Percentiles rank a stretch among this genome's conserved stretches.
phyloP scores from a whole-genome alignment of 1,140 invertebrate species.

The Conus ventricosus region DNA sequence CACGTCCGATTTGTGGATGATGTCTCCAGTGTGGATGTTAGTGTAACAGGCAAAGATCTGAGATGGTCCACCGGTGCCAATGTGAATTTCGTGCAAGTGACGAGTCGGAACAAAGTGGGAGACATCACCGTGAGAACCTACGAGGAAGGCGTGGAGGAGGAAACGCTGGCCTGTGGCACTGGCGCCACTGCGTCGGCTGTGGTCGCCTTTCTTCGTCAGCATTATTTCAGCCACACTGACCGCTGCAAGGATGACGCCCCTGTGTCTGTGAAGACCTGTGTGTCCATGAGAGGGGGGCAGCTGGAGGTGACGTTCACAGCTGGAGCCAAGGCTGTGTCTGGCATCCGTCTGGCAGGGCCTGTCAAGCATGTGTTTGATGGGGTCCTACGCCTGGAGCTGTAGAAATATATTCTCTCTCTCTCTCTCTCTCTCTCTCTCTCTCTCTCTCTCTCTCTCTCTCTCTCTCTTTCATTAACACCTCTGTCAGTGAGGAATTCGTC shows the following conservation, averaged over 20 bases:
- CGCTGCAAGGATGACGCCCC: not conserved
- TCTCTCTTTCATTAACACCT: too few species aligned
- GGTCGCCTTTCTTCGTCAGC: constrained; percentile 21
- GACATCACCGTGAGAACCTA: constrained; percentile 42
- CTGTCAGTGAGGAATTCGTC: too few species aligned
- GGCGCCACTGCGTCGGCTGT: constrained; percentile 48
- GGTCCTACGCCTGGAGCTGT: too few species aligned
- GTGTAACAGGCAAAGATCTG: constrained; percentile 31
- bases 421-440: too few species aligned
- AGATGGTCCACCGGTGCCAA: constrained; percentile 40
- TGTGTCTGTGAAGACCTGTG: not conserved
- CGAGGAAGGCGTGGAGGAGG: constrained; percentile 56
- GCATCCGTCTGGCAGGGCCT: constrained; percentile 27
- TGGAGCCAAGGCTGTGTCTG: not conserved
- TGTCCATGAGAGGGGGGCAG: constrained; percentile 23
- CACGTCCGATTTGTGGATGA: constrained; percentile 43
- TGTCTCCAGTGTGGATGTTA: constrained; percentile 33
- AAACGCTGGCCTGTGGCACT: constrained; percentile 52
- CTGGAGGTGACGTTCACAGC: constrained; percentile 30
- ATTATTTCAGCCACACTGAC: not conserved
- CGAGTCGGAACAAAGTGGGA: not conserved
- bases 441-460: too few species aligned
- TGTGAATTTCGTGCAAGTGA: constrained; percentile 42
- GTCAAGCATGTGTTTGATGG: constrained; percentile 43
- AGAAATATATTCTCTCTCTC: too few species aligned